Conservation (phyloP, 2,113 vertebrate species). For the Chloroceryle aenea region DNA sequence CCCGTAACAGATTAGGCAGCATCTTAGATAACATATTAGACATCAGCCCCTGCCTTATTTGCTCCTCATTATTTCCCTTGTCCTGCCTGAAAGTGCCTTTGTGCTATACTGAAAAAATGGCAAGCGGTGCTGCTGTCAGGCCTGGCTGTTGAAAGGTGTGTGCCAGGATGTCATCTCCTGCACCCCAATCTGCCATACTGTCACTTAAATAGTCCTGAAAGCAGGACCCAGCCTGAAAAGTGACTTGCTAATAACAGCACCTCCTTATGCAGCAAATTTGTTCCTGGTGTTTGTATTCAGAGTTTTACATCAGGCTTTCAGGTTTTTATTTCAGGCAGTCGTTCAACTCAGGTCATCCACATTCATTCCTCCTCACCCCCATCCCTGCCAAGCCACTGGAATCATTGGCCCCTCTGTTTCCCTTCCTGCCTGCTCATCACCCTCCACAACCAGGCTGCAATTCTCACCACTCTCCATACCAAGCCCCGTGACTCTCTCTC, state of each 20-base stretch:
- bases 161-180: neutral
- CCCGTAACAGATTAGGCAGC: neutral
- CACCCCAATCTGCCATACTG: neutral
- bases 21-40: neutral
- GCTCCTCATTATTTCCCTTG: neutral
- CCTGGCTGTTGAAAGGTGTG: neutral
- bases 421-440: neutral
- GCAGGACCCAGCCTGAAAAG: neutral
- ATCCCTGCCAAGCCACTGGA: neutral
- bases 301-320: neutral
- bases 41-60: neutral
- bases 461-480: neutral
- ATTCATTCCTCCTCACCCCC: neutral
- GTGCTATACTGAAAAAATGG: neutral
- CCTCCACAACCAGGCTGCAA: neutral
- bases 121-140: neutral
- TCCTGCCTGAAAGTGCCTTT: constrained; percentile 16
- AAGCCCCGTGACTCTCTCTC: neutral
- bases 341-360: neutral
- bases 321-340: neutral
- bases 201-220: neutral
- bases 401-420: neutral
- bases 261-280: neutral
- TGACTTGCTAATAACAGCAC: neutral
- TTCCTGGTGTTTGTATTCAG: neutral